Evolutionary conservation across 2,113 vertebrate genomes (phyloP).

Genomic region (Aptenodytes forsteri): DNA sequence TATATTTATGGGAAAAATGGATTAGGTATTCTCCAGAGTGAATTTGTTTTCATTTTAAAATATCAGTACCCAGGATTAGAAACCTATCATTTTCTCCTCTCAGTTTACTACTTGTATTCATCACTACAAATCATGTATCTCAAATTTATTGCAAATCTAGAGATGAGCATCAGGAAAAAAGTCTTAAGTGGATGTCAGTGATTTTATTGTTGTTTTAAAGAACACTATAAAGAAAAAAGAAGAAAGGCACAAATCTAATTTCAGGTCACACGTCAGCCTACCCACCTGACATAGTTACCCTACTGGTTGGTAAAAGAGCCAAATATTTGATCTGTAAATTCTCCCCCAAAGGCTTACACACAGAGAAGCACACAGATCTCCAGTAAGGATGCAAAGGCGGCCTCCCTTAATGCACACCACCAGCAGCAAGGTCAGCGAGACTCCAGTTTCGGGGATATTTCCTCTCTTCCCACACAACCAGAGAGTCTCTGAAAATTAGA

Average conservation of each 20-base stretch:
- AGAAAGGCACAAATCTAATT: background rate
- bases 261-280: background rate
- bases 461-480: background rate
- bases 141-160: background rate
- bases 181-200: background rate
- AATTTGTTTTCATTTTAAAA: background rate
- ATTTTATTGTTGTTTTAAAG: background rate
- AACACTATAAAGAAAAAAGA: background rate
- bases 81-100: background rate
- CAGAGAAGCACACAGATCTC: background rate
- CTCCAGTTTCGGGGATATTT: background rate
- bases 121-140: background rate
- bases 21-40: background rate
- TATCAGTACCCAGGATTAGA: background rate
- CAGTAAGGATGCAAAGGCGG: background rate
- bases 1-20: background rate
- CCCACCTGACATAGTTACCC: background rate
- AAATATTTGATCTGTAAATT: background rate
- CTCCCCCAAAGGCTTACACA: background rate
- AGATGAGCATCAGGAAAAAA: background rate
- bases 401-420: no score
- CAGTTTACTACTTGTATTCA: background rate
- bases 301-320: background rate
- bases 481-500: background rate
- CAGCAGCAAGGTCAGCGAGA: background rate